A percentile compares a stretch with the other conserved stretches of the same genome.
Evolutionary conservation across 2,888 invertebrate species (phyloP).

Genomic region (Augiades crinisus): DNA sequence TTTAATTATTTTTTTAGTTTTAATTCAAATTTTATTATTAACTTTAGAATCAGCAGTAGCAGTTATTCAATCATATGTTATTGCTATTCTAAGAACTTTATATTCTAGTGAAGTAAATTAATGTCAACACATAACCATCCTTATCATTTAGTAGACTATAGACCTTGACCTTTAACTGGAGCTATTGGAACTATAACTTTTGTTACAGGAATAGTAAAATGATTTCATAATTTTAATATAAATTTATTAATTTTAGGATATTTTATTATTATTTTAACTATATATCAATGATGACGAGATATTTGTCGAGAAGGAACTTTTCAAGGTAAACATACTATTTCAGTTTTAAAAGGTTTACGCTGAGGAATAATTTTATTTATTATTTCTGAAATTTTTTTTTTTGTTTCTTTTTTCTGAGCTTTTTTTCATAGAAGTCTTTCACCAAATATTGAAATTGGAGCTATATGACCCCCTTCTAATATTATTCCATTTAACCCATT

Average conservation of each 20-base stretch:
- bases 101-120: slow-evolving; percentile 86
- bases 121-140: slow-evolving; percentile 82
- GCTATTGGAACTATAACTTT: slow-evolving; percentile 81
- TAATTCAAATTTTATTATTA: slow-evolving; percentile 76
- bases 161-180: slow-evolving; percentile 84
- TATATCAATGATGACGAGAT: slow-evolving; percentile 87
- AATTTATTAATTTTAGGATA: slow-evolving; percentile 77
- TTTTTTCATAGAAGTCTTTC: slow-evolving; percentile 77
- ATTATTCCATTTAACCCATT: slow-evolving; percentile 85
- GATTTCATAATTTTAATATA: slow-evolving; percentile 81
- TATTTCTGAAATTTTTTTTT: slow-evolving; percentile 85
- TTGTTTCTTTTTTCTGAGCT: slow-evolving; percentile 81
- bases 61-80: slow-evolving; percentile 85
- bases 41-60: slow-evolving; percentile 82
- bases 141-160: slow-evolving; percentile 84
- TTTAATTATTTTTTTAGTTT: slow-evolving; percentile 56
- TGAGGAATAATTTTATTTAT: slow-evolving; percentile 89
- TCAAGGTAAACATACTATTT: slow-evolving; percentile 83
- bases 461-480: slow-evolving; percentile 83
- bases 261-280: slow-evolving; percentile 68
- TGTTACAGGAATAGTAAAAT: slow-evolving; percentile 81
- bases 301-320: slow-evolving; percentile 84
- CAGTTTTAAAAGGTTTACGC: slow-evolving; percentile 81
- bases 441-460: slow-evolving; percentile 62
- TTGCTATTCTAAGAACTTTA: slow-evolving; percentile 83